Conservation (phyloP, 2,113 vertebrate genomes). For the Myotis davidii region DNA sequence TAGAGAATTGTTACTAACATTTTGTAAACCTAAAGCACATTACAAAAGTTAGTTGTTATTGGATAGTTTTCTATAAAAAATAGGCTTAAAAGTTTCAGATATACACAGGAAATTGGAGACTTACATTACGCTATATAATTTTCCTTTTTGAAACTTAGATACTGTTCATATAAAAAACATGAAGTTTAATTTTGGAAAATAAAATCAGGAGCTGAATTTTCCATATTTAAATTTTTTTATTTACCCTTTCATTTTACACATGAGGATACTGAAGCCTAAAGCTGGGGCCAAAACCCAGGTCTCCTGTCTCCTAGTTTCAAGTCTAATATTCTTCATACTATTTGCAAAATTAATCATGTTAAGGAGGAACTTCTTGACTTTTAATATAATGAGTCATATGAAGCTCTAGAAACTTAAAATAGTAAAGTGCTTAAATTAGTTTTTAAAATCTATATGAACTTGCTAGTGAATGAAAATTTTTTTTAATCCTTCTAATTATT, state of each 20-base stretch:
- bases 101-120: neutral
- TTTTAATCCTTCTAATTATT: neutral
- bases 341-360: neutral
- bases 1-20: neutral
- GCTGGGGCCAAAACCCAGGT: neutral
- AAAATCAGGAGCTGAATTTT: slow-evolving; percentile 17
- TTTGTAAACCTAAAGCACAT: neutral
- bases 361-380: neutral
- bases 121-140: neutral
- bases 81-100: slow-evolving; percentile 8
- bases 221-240: neutral
- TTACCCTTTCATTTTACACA: neutral
- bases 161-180: neutral
- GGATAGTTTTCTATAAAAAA: slow-evolving; percentile 15
- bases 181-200: slow-evolving; percentile 42
- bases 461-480: slow-evolving; percentile 33
- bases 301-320: slow-evolving; percentile 6
- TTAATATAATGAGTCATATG: slow-evolving; percentile 20
- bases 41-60: slow-evolving; percentile 11
- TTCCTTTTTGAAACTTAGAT: slow-evolving; percentile 29
- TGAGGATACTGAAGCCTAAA: neutral
- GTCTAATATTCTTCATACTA: neutral
- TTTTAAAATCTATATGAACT: slow-evolving; percentile 16
- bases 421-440: neutral
- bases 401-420: slow-evolving; percentile 32